A percentile compares a stretch with the other conserved stretches of the same genome.
Conservation (phyloP, 2,113 vertebrate genomes). For the Odocoileus hemionus region DNA sequence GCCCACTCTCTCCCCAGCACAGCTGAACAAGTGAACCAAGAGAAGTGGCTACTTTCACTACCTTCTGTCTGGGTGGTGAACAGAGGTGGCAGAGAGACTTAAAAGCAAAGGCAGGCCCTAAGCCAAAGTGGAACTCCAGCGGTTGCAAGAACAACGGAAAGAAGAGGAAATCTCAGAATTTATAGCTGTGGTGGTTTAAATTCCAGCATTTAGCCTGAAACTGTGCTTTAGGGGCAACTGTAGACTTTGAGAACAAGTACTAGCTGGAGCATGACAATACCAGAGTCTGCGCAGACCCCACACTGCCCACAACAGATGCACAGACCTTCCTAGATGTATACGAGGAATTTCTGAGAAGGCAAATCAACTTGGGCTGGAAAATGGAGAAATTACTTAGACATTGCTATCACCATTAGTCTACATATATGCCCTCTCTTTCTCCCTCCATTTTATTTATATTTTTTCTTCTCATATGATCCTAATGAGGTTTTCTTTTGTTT, state of each 20-base stretch:
- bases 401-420: neutral
- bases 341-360: neutral
- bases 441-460: neutral
- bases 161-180: neutral
- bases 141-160: neutral
- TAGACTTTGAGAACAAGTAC: neutral
- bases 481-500: neutral
- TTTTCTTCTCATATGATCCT: neutral
- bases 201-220: neutral
- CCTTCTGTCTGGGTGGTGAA: neutral
- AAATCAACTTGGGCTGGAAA: neutral
- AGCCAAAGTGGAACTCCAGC: neutral
- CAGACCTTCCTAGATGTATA: neutral
- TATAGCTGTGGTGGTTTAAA: neutral
- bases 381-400: neutral
- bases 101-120: neutral
- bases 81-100: neutral
- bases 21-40: neutral
- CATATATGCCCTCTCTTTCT: neutral
- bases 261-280: neutral
- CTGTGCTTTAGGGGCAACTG: neutral
- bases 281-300: neutral
- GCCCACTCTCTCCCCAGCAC: neutral
- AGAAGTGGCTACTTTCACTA: neutral
- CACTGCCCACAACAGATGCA: neutral